These are phyloP conservation scores for Eupithecia vulgata DNA, from an alignment of 2,888 invertebrate species.

Conservation along the genomic window DNA sequence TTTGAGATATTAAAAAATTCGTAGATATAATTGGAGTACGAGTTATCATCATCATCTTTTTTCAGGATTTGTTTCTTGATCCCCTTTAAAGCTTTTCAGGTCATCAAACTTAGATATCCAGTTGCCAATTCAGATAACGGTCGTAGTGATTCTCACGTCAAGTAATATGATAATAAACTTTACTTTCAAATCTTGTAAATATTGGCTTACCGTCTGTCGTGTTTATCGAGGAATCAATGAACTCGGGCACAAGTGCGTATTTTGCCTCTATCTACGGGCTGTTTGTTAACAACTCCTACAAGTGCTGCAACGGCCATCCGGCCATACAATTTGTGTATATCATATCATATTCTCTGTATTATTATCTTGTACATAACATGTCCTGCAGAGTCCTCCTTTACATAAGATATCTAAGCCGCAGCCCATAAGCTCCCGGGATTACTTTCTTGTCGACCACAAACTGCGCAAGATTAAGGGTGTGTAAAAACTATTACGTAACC, in stretches of 20 bases:
- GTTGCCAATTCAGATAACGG: constrained; percentile 48
- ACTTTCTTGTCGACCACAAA: constrained; percentile 41
- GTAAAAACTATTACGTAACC: constrained; percentile 80
- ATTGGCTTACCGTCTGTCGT: constrained; percentile 54
- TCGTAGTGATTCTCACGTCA: constrained; percentile 59
- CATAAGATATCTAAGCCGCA: background rate
- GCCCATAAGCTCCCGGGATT: constrained; percentile 9
- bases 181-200: constrained; percentile 57
- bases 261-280: constrained; percentile 36
- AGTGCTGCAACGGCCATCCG: constrained; percentile 12
- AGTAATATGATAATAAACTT: constrained; percentile 57
- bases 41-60: no score
- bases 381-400: background rate
- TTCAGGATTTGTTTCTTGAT: constrained; percentile 1
- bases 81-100: constrained; percentile 39
- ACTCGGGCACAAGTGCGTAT: constrained; percentile 46
- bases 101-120: constrained; percentile 52
- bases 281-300: constrained; percentile 35
- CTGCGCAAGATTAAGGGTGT: constrained; percentile 71
- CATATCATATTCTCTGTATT: no score
- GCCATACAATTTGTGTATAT: background rate
- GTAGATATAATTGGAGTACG: no score
- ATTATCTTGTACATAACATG: background rate
- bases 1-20: no score
- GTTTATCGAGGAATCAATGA: constrained; percentile 54